Base-by-base conservation (phyloP, 2,113 vertebrate species). In the Oceanodroma tethys region DNA sequence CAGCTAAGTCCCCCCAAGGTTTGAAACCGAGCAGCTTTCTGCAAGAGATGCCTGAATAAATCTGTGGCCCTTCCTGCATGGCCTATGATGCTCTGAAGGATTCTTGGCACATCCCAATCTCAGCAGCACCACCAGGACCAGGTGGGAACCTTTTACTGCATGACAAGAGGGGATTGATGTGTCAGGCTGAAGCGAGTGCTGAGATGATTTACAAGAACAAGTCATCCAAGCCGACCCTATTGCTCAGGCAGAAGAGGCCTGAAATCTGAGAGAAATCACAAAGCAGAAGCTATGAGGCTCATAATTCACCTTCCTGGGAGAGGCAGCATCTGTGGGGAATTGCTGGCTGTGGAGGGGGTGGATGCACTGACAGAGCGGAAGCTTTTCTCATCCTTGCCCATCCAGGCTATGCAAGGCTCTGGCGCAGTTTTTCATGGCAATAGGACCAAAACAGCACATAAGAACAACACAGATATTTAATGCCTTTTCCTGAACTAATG, bases 181-280 rank as follows among this genome's bases (percentile, higher is more conserved):
- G 93, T 96, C 95, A 97, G 90, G 79, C 45, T 82, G 90, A 60
- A 93, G 85, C 38, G 3, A 88, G 42, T 1, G 59, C 90, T 81
- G 82, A 50, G 82, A 92, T 97, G 96, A 97, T 97, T 95, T 97
- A 95, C 80, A 76, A 88, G 85, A 92, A 45, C 63, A 62, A 11
- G 79, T 93, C 4, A 29, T 93, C 96, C 90, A 94, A 50, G 6
- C 71, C 15, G 3, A 80, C 85, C 90, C 95, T 91, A 93, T 90
- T 90, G 92, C 88, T 97, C 90, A 94, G 71, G 86, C 86, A 92
- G 81, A 68, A 93, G 85, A 90, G 63, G 75, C n/a, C 96, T 90
- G 90, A 86, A 93, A 93, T 81, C 79, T 7, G 82, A 96, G 85
- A 14, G 32, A 97, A 94, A 96, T 95, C 95, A 96, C 29, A 20